phyloP scores from a whole-genome alignment of 2,113 vertebrate genomes.

The Bujurquina vittata region DNA sequence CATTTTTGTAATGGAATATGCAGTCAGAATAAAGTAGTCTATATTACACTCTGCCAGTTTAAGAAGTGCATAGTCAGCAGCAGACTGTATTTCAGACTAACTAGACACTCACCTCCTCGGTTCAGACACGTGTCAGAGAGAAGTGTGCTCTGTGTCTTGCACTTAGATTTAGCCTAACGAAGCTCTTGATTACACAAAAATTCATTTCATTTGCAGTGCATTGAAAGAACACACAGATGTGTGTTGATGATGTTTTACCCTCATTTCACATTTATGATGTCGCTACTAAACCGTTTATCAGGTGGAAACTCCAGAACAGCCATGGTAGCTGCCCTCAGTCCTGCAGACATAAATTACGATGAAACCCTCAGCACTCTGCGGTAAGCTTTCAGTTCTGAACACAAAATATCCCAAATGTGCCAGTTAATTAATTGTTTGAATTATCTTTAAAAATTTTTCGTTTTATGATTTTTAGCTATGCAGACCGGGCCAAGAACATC shows the following conservation, averaged over 20 bases:
- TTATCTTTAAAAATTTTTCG: fast-evolving
- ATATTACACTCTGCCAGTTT: conserved; percentile 44
- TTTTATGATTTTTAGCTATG: conserved; percentile 83
- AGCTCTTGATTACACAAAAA: not conserved
- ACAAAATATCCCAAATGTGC: not conserved
- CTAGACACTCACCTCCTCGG: conserved; percentile 17
- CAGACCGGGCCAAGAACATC: conserved; percentile 97
- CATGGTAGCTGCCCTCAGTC: conserved; percentile 98
- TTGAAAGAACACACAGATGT: not conserved
- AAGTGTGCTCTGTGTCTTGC: not conserved
- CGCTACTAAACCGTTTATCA: conserved; percentile 28
- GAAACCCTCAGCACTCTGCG: conserved; percentile 99
- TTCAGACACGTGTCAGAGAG: conserved; percentile 1
- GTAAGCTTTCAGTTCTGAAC: conserved; percentile 69
- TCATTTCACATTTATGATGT: not conserved
- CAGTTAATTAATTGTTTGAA: not conserved
- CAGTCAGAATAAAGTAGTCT: not conserved
- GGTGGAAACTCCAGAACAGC: conserved; percentile 96
- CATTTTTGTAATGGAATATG: conserved; percentile 17
- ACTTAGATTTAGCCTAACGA: not conserved
- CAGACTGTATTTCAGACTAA: conserved; percentile 58
- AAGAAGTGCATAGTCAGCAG: conserved; percentile 61
- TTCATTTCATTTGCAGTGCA: not conserved
- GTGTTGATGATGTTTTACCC: not conserved
- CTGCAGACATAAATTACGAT: conserved; percentile 98